phyloP scores from a whole-genome alignment of 2,797 vertebrate genomes.

The Notolepis coatsorum region DNA sequence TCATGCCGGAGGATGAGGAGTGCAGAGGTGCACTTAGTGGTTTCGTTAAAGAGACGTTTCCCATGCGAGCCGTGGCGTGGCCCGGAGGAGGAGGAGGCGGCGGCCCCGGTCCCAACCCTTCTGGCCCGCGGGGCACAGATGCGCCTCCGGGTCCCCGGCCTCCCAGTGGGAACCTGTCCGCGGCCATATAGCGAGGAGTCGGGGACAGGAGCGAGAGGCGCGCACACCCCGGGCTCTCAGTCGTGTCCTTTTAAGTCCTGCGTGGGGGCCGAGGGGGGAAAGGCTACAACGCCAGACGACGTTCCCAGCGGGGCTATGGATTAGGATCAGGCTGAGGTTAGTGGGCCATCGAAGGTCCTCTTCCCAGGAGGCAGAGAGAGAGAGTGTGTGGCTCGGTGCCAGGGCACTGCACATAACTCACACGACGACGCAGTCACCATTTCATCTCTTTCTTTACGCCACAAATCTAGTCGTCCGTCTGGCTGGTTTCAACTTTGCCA shows the following conservation, averaged over 20 bases:
- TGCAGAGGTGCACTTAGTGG: slow-evolving; percentile 67
- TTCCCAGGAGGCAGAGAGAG: slow-evolving; percentile 64
- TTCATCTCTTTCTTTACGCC: slow-evolving; percentile 58
- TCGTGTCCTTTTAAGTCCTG: slow-evolving; percentile 77
- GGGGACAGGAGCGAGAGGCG: slow-evolving; percentile 64
- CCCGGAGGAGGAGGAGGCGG: too few relatives aligned
- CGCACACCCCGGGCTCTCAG: slow-evolving; percentile 64
- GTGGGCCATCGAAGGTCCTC: slow-evolving; percentile 59
- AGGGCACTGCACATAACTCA: slow-evolving; percentile 66
- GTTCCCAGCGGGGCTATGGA: slow-evolving; percentile 76
- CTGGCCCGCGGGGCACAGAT: slow-evolving; percentile 57
- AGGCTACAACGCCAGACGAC: slow-evolving; percentile 67
- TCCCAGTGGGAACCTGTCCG: slow-evolving; percentile 72
- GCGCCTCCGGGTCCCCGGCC: slow-evolving; percentile 48
- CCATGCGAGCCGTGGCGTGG: slow-evolving; percentile 59
- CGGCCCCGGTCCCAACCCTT: slow-evolving; percentile 63
- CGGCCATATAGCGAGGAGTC: slow-evolving; percentile 73
- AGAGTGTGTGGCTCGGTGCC: slow-evolving; percentile 58
- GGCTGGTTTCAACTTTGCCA: slow-evolving; percentile 47
- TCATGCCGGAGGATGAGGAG: slow-evolving; percentile 54
- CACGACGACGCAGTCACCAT: slow-evolving; percentile 65
- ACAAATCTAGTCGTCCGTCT: slow-evolving; percentile 65
- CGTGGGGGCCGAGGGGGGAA: slow-evolving; percentile 65
- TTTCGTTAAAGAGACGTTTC: slow-evolving; percentile 62
- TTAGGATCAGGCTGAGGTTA: slow-evolving; percentile 75